A percentile compares a stretch with the other conserved stretches of the same genome.
phyloP scores from a whole-genome alignment of 2,888 invertebrate genomes.

The Cerastis rubricosa region DNA sequence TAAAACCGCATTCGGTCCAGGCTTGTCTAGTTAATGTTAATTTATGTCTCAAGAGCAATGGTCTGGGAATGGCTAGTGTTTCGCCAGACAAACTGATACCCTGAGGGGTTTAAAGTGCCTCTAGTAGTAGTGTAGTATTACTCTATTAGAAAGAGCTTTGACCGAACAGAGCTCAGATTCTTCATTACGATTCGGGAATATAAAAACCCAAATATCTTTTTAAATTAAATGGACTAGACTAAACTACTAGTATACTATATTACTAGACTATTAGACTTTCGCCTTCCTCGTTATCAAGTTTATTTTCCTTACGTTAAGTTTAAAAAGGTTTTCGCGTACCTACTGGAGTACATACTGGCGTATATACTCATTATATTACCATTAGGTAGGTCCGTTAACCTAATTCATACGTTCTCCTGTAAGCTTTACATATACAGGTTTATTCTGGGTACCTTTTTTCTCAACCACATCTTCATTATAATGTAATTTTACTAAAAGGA shows the following conservation, averaged over 20 bases:
- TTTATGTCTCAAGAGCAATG: constrained; percentile 62
- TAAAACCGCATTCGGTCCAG: constrained; percentile 45
- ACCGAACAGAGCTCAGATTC: constrained; percentile 12
- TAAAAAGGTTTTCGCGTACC: constrained; percentile 21
- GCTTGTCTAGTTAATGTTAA: constrained; percentile 59
- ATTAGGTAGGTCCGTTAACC: constrained; percentile 15
- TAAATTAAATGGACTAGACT: neutral
- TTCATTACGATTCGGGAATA: neutral
- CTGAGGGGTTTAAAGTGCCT: constrained; percentile 46
- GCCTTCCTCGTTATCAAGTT: constrained; percentile 10
- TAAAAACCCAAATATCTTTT: constrained; percentile 3
- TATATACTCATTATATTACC: constrained; percentile 29
- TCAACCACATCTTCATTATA: constrained; percentile 24
- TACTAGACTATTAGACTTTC: too few relatives aligned
- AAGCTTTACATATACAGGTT: constrained; percentile 23
- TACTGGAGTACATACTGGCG: neutral
- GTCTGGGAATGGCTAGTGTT: constrained; percentile 48
- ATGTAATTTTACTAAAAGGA: constrained; percentile 49
- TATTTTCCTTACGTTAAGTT: constrained; percentile 17
- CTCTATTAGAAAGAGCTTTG: constrained; percentile 22
- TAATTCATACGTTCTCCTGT: constrained; percentile 12
- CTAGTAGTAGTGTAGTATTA: too few relatives aligned
- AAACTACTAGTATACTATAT: too few relatives aligned
- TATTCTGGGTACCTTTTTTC: constrained; percentile 24
- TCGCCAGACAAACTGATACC: constrained; percentile 59